phyloP scores from a whole-genome alignment of 2,113 vertebrate genomes.

The Nycticorax nycticorax region DNA sequence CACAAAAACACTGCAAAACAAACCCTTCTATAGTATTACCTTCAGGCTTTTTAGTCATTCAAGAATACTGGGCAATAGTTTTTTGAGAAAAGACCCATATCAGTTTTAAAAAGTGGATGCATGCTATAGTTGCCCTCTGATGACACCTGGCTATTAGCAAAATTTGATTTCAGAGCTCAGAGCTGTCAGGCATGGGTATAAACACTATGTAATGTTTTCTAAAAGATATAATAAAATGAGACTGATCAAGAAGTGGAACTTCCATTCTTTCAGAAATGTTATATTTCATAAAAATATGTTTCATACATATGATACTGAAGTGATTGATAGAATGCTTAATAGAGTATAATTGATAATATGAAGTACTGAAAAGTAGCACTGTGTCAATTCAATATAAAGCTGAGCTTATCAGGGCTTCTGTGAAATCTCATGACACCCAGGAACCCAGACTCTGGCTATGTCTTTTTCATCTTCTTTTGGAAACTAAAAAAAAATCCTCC shows the following conservation, averaged over 20 bases:
- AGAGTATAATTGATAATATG: background rate
- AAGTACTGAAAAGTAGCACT: background rate
- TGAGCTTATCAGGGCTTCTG: background rate
- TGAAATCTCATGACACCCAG: background rate
- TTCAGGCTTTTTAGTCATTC: background rate
- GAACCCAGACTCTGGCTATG: background rate
- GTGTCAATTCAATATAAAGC: background rate
- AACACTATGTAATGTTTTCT: background rate
- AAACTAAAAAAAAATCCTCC: background rate
- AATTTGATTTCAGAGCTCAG: background rate
- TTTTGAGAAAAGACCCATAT: background rate
- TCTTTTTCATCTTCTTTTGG: background rate
- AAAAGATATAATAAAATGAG: background rate
- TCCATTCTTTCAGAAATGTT: background rate
- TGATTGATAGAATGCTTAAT: background rate
- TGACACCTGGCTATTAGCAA: background rate
- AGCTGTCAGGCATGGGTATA: background rate
- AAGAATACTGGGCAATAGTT: background rate
- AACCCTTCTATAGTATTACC: background rate
- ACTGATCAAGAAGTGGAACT: background rate
- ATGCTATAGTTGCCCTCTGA: background rate
- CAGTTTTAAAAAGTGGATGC: background rate
- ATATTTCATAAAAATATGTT: background rate
- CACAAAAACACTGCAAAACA: fast-evolving
- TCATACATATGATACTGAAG: background rate